Evolutionary conservation across 1,140 invertebrate species (phyloP), one percentile per base, ranked within the genome.

Genomic region (Condylostylus longicornis): DNA sequence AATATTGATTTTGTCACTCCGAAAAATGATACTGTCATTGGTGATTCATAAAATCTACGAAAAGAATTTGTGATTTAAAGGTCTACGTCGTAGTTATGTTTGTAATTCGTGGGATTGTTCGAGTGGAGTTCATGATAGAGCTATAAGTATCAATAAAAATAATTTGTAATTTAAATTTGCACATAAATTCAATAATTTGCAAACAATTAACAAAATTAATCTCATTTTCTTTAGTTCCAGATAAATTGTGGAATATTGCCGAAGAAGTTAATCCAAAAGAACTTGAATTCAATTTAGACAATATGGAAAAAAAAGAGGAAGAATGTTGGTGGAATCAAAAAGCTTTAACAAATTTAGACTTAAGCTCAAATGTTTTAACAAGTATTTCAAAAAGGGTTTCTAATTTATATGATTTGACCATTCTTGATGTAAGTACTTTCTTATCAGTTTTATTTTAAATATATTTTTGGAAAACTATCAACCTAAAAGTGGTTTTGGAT

Each of bases 261-360:
- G 71, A 81, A 44, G 64, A 81, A 42, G 68, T 75, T 43, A 67
- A n/a, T n/a, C n/a, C n/a, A n/a, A 73, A 51, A 63, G 78, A 62
- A 64, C 76, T 53, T 50, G 77, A 48, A 65, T 63, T 80, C 7
- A 77, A 83, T 50, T 74, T 79, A 44, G 67, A 74, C 42, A 57
- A 62, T 28, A 49, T 57, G n/a, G 50, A 50, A 1, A 45, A 61
- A 17, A 72, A 78, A 27, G 69, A 71, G 22, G 65, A 68, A 28
- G 70, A 72, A 38, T 69, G 72, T 31, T 93, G 87, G 87, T 91
- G 87, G 87, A 82, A 84, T 54, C 72, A 79, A 48, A 75, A 79
- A 43, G 72, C 79, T 2, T 58, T 90, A 4, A 81, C 71, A 33
- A 74, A 74, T 49, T 65, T 90, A 36, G 82, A 89, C 53, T 63